A percentile compares a stretch with the other conserved stretches of the same genome.
Evolutionary conservation across 1,140 invertebrate species (phyloP).

Genomic region (Pectinophora gossypiella): DNA sequence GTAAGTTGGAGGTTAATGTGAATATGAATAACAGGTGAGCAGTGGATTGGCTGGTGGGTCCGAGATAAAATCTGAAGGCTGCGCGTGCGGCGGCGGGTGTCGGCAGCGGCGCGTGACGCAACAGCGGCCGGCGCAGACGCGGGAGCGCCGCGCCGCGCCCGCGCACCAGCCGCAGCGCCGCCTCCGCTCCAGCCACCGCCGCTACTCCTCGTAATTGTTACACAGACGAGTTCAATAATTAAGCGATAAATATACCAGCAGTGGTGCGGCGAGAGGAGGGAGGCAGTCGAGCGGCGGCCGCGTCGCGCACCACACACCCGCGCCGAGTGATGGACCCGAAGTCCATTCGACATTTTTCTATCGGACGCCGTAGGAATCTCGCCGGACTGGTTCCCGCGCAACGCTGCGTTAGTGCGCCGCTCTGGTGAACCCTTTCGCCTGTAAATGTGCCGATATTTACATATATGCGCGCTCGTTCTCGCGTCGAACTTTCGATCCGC

Average conservation of each 20-base stretch:
- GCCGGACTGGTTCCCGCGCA: constrained; percentile 71
- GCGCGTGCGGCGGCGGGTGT: constrained; percentile 22
- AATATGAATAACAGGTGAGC: constrained; percentile 45
- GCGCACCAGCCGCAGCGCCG: constrained; percentile 54
- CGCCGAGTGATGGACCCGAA: constrained; percentile 60
- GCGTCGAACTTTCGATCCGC: constrained; percentile 71
- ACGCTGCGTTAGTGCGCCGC: constrained; percentile 70
- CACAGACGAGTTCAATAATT: constrained; percentile 71
- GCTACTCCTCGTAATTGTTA: constrained; percentile 56
- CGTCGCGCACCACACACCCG: constrained; percentile 61
- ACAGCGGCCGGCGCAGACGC: constrained; percentile 47
- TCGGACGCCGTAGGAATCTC: constrained; percentile 71
- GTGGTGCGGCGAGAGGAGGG: constrained; percentile 57
- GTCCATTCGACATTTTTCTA: constrained; percentile 69
- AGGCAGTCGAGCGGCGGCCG: constrained; percentile 66
- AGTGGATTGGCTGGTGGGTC: constrained; percentile 28
- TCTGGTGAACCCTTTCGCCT: constrained; percentile 74
- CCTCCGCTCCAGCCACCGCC: constrained; percentile 20
- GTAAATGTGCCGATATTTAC: constrained; percentile 75
- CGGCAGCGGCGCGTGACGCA: constrained; percentile 37
- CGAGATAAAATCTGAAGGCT: constrained; percentile 61
- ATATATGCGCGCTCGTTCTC: constrained; percentile 72
- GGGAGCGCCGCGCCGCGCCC: constrained; percentile 62
- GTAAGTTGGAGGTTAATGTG: constrained; percentile 48
- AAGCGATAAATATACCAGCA: constrained; percentile 71